Base-by-base conservation (phyloP, 2,888 invertebrate genomes). In the Apotomis turbidana region DNA sequence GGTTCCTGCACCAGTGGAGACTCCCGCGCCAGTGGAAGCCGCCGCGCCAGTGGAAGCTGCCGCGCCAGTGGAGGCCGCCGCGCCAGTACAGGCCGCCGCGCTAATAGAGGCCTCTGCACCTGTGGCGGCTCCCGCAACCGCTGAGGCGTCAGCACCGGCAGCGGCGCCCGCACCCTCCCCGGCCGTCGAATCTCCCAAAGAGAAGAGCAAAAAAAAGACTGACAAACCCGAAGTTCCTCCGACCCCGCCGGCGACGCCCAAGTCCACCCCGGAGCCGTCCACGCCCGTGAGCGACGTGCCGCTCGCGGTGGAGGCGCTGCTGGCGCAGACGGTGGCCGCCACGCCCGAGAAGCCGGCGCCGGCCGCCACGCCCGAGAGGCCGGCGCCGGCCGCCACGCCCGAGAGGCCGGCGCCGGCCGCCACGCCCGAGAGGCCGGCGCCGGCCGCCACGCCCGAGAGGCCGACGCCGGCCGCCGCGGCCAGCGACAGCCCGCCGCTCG, bases 401-500 rank as follows among this genome's bases (percentile, higher is more conserved):
- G 15, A 15, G 15, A 15, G 1, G 15, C 0, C 15, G 1, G 15
- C 15, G 15, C 0, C 15, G 15, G 15, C 15, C 15, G 15, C 59
- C 13, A 38, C 36, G 68, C 76, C 60, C 12, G 66, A 71, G 66
- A 60, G 73, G 49, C 76, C 76, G 63, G 70, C 77, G 59, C 46
- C 78, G 3, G 68, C 67, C 67, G 60, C 62, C 78, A 52, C 74
- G 71, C 55, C 74, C 75, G 69, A 62, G 57, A 57, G 49, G 55
- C 0, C 55, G 3, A 9, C 13, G 46, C 13, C 46, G 3, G 62
- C 2, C 12, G 15, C 15, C 8, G 55, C 15, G 78, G 83, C 52
- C 82, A 70, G 69, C 75, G 58, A 93, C 75, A 93, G 93, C 74
- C 92, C 91, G 36, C 92, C 93, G 3, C 80, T 93, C 68, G 92